Evolutionary conservation across 1,140 invertebrate genomes (phyloP).

Genomic region (Vanessa tameamea): DNA sequence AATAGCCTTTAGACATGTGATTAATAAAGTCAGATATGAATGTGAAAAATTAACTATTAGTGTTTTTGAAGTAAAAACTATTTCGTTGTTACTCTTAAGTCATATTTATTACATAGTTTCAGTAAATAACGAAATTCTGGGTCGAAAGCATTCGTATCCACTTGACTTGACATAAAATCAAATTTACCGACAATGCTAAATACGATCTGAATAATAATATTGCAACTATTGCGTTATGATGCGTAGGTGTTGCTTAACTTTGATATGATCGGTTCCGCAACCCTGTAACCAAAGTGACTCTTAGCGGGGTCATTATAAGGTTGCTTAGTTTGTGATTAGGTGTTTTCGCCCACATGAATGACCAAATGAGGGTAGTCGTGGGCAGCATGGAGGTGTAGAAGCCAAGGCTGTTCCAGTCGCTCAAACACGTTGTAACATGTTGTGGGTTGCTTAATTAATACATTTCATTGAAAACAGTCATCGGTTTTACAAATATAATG

Average conservation of each 20-base stretch:
- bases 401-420: conserved; percentile 74
- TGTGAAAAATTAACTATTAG: neutral
- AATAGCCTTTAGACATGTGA: conserved; percentile 55
- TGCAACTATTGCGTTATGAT: conserved; percentile 55
- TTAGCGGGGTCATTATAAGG: conserved; percentile 73
- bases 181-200: conserved; percentile 36
- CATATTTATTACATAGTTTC: neutral
- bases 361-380: conserved; percentile 79
- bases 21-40: neutral
- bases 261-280: conserved; percentile 65
- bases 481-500: conserved; percentile 48
- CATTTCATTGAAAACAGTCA: conserved; percentile 57
- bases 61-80: too few species aligned
- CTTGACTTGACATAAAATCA: conserved; percentile 32
- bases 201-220: conserved; percentile 46
- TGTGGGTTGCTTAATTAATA: conserved; percentile 76
- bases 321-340: conserved; percentile 70
- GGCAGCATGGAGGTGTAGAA: conserved; percentile 75
- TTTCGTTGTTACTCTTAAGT: too few species aligned
- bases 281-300: conserved; percentile 66
- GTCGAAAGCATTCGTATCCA: neutral
- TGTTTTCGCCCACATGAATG: conserved; percentile 69
- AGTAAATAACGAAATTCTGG: neutral
- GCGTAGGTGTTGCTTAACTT: conserved; percentile 65
- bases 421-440: conserved; percentile 57